Conservation (phyloP, 2,797 vertebrate genomes). For the Eulemur mongoz region DNA sequence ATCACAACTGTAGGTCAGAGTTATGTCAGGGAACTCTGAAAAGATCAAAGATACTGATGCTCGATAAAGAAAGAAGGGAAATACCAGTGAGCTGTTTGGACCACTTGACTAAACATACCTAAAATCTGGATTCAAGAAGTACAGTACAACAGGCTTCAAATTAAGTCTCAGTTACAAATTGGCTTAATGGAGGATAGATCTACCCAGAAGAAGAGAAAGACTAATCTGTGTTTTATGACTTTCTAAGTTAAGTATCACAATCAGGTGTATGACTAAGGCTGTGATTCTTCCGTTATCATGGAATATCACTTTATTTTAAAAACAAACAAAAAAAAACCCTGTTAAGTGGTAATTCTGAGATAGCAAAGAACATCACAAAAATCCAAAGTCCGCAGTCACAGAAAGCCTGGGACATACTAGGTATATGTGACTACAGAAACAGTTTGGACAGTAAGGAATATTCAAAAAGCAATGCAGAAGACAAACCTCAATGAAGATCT, state of each 20-base stretch:
- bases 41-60: neutral
- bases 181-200: neutral
- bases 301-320: neutral
- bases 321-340: neutral
- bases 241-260: constrained; percentile 23
- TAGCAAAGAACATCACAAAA: neutral
- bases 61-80: neutral
- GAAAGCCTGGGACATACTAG: neutral
- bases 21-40: neutral
- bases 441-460: neutral
- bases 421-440: neutral
- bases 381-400: constrained; percentile 3
- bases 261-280: neutral
- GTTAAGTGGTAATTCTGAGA: constrained; percentile 15
- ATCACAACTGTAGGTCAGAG: neutral
- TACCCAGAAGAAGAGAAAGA: neutral
- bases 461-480: neutral
- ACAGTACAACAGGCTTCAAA: neutral
- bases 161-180: constrained; percentile 36
- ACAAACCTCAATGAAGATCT: neutral
- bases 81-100: neutral
- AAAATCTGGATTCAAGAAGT: constrained; percentile 14
- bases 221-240: neutral
- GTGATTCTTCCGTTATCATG: neutral
- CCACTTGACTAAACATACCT: neutral